phyloP scores from a whole-genome alignment of 37 sponge, comb jelly and placozoan genomes.

The Petrosia ficiformis region DNA sequence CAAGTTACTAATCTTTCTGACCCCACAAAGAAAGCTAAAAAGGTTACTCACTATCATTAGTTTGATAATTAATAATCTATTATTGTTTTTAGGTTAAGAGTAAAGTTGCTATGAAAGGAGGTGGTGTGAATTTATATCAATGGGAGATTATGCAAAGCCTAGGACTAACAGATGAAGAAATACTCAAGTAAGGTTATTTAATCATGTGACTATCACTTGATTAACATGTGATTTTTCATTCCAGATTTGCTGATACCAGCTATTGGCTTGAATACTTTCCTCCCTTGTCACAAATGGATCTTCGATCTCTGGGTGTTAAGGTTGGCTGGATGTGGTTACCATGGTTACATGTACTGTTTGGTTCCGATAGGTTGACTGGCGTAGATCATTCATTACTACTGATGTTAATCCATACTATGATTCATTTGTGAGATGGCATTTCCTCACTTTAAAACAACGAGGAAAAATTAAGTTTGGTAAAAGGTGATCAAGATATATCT shows the following conservation, averaged over 20 bases:
- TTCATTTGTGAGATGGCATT: conserved; percentile 98
- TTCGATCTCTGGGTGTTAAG: conserved; percentile 80
- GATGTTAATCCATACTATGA: conserved; percentile 98
- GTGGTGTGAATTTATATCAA: conserved; percentile 66
- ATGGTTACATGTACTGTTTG: background rate
- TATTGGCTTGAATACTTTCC: conserved; percentile 97
- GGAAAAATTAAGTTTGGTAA: conserved; percentile 96
- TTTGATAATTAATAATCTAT: background rate
- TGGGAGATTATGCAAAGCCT: conserved; percentile 94
- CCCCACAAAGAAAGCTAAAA: conserved; percentile 50
- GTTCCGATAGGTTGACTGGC: conserved; percentile 80
- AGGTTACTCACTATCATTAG: conserved; percentile 20
- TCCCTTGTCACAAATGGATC: conserved; percentile 70
- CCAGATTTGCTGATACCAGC: conserved; percentile 84
- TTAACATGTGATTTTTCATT: too few species aligned
- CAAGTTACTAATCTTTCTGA: conserved; percentile 26
- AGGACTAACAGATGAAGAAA: conserved; percentile 78
- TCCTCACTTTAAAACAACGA: conserved; percentile 80
- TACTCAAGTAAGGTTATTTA: conserved; percentile 67
- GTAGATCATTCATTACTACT: conserved; percentile 97
- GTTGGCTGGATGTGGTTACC: conserved; percentile 21
- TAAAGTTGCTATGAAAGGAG: conserved; percentile 86
- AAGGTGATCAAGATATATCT: conserved; percentile 30
- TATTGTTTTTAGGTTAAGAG: conserved; percentile 62
- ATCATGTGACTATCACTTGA: background rate